Conservation (phyloP, 92 coral and sea anemone genomes). For the Desmophyllum pertusum region DNA sequence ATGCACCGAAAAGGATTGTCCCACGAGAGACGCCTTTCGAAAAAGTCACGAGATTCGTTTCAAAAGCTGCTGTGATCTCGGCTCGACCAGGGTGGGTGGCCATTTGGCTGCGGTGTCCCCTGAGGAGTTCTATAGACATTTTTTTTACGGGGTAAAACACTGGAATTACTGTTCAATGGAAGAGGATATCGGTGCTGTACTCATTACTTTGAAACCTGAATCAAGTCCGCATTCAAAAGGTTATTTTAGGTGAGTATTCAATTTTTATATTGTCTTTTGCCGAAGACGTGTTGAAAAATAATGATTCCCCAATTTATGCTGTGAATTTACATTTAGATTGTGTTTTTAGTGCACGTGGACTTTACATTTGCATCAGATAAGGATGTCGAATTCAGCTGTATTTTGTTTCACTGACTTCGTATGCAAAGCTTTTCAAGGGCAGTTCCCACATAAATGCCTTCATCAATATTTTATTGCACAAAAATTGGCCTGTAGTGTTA, state of each 20-base stretch:
- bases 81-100: conserved; percentile 40
- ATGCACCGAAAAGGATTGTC: conserved; percentile 69
- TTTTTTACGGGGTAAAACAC: conserved; percentile 92
- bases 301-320: background rate
- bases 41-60: conserved; percentile 43
- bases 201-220: conserved; percentile 86
- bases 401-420: too few relatives aligned
- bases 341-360: background rate
- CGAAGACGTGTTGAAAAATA: background rate
- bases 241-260: conserved; percentile 68
- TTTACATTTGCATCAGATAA: background rate
- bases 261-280: background rate
- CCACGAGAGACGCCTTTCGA: conserved; percentile 42
- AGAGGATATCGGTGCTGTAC: conserved; percentile 77
- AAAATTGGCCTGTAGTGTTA: background rate
- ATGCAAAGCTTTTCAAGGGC: too few relatives aligned
- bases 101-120: conserved; percentile 53
- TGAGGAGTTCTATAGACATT: conserved; percentile 81
- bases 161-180: conserved; percentile 89
- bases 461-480: too few relatives aligned
- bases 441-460: too few relatives aligned
- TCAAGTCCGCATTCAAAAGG: conserved; percentile 76
- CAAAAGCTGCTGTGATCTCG: conserved; percentile 62
- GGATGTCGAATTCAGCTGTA: background rate
- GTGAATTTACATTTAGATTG: background rate